Percentiles rank a stretch among this genome's conserved stretches.
Evolutionary conservation across 1,140 invertebrate species (phyloP).

Genomic region (Cherax destructor): DNA sequence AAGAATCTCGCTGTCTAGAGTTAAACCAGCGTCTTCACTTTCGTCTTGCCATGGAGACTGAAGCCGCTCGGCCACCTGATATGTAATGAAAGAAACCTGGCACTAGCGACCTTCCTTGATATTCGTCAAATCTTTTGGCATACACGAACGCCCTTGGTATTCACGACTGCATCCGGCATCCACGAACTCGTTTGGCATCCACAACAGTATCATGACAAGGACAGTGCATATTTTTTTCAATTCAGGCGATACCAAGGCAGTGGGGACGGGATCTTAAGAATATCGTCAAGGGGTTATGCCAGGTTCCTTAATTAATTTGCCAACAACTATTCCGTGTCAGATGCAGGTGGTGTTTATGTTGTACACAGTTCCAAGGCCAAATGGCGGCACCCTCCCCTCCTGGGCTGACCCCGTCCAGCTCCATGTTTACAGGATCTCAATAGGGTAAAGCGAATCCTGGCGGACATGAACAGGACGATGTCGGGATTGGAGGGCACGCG

Average conservation of each 20-base stretch:
- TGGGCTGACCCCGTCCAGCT: background rate
- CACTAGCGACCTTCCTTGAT: too few species aligned
- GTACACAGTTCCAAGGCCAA: background rate
- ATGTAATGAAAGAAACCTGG: background rate
- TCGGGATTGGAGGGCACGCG: background rate
- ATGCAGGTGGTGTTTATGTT: background rate
- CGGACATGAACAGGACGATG: slow-evolving; percentile 35
- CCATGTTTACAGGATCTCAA: slow-evolving; percentile 42
- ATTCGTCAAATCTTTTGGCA: too few species aligned
- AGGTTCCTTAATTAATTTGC: background rate
- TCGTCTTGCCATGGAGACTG: background rate
- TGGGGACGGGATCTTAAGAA: background rate
- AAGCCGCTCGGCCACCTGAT: slow-evolving; percentile 1
- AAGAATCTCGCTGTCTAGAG: background rate
- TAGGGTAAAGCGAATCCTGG: slow-evolving; percentile 62
- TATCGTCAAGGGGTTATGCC: background rate
- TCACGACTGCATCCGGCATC: too few species aligned
- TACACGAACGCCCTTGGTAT: background rate
- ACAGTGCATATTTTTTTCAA: background rate
- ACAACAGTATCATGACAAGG: background rate
- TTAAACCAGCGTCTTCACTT: background rate
- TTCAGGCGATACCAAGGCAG: background rate
- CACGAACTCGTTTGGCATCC: background rate
- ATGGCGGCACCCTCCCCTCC: background rate
- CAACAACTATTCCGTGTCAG: background rate